Evolutionary conservation across 2,797 vertebrate genomes (phyloP), one percentile per base, ranked within the genome.

Genomic region (Chelon labrosus): DNA sequence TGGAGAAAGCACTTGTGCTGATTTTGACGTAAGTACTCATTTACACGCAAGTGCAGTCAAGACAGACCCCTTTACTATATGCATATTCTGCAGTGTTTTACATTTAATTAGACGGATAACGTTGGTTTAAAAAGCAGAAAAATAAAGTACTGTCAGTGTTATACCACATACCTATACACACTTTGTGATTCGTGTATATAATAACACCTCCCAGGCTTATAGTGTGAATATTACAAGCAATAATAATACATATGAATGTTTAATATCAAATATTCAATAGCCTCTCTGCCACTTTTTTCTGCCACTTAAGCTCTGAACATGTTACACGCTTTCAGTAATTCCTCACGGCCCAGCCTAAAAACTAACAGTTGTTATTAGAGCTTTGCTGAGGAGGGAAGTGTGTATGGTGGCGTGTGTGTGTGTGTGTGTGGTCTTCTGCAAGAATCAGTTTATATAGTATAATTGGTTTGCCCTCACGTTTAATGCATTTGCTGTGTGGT

Each of bases 391-490:
- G 20, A 35, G 42, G 13, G 11, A 27, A 2, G 53, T 16, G 62
- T 73, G 27, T 50, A 3, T n/a, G 22, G 13, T 44, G 17, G 17
- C 9, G 17, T 63, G 49, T 19, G 61, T 10, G 9, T 73, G 19
- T 70, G n/a, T 68, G 16, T 50, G 53, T 53, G 10, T 69, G 55
- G 3, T 3, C 56, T 65, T 56, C 37, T 7, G 54, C 16, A 63
- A 78, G 58, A 70, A 70, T 62, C 20, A 27, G 67, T 71, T 68
- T 76, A 55, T 61, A 37, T 58, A 51, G 61, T 77, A 60, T 87
- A 85, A 89, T 85, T 90, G 82, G 42, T 89, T 84, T 75, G 56
- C 59, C 80, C 80, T 72, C 14, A 12, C 37, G 44, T 84, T 84
- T 67, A 81, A 74, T 80, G 68, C 50, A 44, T 76, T 67, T 77